Percentiles rank a stretch among this genome's conserved stretches.
Evolutionary conservation across 2,113 vertebrate species (phyloP).

Genomic region (Muntiacus muntjak): DNA sequence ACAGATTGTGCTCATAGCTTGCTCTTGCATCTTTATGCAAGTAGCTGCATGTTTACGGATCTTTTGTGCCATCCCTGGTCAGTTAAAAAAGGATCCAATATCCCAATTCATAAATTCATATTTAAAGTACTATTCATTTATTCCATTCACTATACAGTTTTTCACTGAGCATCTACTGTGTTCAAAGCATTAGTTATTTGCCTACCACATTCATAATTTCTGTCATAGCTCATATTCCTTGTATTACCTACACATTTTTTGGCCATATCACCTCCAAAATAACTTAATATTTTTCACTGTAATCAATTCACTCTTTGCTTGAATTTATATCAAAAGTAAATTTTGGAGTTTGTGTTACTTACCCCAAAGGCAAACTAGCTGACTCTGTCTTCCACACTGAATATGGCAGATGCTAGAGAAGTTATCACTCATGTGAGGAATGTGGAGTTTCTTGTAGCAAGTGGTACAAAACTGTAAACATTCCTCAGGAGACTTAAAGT

Average conservation of each 20-base stretch:
- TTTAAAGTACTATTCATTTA: neutral
- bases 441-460: neutral
- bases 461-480: neutral
- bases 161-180: neutral
- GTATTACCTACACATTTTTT: neutral
- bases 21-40: neutral
- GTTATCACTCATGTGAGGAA: neutral
- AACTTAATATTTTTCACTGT: neutral
- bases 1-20: neutral
- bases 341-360: neutral
- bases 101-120: neutral
- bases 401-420: neutral
- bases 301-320: neutral
- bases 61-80: constrained; percentile 21
- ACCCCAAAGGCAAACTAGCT: neutral
- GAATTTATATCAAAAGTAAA: neutral
- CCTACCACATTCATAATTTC: neutral
- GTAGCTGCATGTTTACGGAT: constrained; percentile 12
- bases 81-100: constrained; percentile 52
- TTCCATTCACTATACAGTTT: neutral
- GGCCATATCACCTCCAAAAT: neutral
- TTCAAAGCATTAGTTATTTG: neutral
- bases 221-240: neutral
- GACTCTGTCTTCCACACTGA: neutral
- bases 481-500: neutral